Evolutionary conservation across 2,888 invertebrate genomes (phyloP), one percentile per base, ranked within the genome.

Genomic region (Gymnocheta viridis): DNA sequence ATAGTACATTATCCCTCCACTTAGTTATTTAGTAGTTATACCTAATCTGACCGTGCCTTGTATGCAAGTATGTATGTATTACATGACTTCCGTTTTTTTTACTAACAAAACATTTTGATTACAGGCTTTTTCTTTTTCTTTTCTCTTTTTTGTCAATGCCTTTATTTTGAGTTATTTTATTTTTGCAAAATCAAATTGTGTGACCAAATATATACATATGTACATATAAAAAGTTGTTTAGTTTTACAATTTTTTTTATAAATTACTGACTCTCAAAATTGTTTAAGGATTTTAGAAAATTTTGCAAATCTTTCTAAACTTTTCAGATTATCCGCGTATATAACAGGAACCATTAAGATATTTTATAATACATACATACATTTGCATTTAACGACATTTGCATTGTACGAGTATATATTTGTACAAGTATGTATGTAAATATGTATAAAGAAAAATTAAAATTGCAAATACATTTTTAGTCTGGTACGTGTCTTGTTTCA

Each of bases 401-500:
- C 60, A 51, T 73, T 73, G 66, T 29, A 10, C 32, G 4, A 7
- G 47, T 19, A n/a, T n/a, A n/a, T 41, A 41, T 4, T 41, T 41
- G 41, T 41, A 4, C n/a, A n/a, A n/a, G n/a, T n/a, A n/a, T n/a
- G n/a, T n/a, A 27, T 4, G 44, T 9, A n/a, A 22, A 51, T 35
- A 19, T 22, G 29, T 38, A 27, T 49, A 56, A 29, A 66, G 6
- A 56, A 29, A 51, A 41, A 14, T 17, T 35, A 24, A 70, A 47
- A 47, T 7, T 38, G 64, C 47, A 64, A 62, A 70, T 22, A 76
- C 5, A 32, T 81, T 54, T 73, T 35, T 54, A 54, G 41, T 72
- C 66, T 66, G 72, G 58, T 82, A 82, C 77, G 82, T 67, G 82
- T 56, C 17, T 47, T 78, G 54, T 82, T 73, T 62, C 54, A 78